Evolutionary conservation across 2,888 invertebrate genomes (phyloP), one percentile per base, ranked within the genome.

Genomic region (Ochropacha duplaris): DNA sequence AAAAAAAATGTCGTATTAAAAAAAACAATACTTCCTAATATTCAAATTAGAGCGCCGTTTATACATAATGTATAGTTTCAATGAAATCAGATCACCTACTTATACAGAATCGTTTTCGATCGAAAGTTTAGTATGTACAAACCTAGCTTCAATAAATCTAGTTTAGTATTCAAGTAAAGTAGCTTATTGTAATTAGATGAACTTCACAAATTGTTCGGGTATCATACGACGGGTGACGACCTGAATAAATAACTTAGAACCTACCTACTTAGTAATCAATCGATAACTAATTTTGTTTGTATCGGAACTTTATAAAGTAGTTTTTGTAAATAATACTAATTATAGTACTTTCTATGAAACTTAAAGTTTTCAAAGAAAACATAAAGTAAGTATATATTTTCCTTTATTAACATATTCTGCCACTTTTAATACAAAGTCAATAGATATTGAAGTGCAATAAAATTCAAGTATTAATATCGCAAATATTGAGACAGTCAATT

Each of bases 171-270:
- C 6, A 1, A 39, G 16, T 16, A 39, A 16, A 6, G 16, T 51
- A 28, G 50, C 28, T 51, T 51, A 51, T 51, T 51, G 50, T 51
- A 51, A 51, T 51, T 16, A 28, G 50, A 28, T 16, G 19, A 51
- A 51, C 26, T 51, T 28, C 19, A 1, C 24, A 19, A 44, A 19
- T 44, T 19, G 6, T 9, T 19, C 19, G 9, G 39, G 16, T 16
- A 39, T 16, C 49, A 24, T 24, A n/a, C n/a, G n/a, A n/a, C n/a
- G n/a, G 24, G 22, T 22, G 49, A 22, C 14, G 26, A 28, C 28
- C 50, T 51, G 28, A 28, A 51, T 51, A 51, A 51, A n/a, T 51
- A 51, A 28, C 24, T 24, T 24, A n/a, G 24, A 24, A 5, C 2
- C 5, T 2, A 24, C 2, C 31, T 31, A 31, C 34, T 34, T 9